These are phyloP conservation scores for Rousettus madagascariensis DNA, from an alignment of 2,797 vertebrate genomes.

Conservation along the genomic window DNA sequence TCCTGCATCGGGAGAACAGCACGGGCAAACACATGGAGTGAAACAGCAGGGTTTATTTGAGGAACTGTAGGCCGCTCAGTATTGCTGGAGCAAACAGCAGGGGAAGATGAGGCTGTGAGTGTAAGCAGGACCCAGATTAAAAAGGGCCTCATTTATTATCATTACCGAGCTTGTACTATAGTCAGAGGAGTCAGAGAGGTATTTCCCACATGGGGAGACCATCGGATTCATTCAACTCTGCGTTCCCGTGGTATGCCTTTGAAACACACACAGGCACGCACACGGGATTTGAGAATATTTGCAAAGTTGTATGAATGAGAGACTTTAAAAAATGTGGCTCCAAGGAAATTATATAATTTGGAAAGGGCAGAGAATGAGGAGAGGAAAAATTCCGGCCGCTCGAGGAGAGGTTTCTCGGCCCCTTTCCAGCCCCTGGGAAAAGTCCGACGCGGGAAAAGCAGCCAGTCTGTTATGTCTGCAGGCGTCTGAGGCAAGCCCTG, in stretches of 20 bases:
- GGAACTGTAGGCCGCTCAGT: fast-evolving
- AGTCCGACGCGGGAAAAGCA: background rate
- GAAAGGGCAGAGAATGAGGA: conserved; percentile 49
- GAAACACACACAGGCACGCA: background rate
- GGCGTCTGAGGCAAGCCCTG: background rate
- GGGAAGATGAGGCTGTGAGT: background rate
- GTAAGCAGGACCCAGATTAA: background rate
- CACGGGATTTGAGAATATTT: background rate
- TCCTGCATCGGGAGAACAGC: background rate
- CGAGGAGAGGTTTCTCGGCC: background rate
- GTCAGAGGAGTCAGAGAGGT: background rate
- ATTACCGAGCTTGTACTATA: background rate
- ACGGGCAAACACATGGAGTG: background rate
- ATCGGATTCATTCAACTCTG: background rate
- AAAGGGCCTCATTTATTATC: background rate
- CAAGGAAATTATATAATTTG: conserved; percentile 45
- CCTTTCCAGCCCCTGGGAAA: conserved; percentile 37
- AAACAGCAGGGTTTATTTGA: background rate
- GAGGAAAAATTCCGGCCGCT: conserved; percentile 38
- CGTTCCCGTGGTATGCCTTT: background rate
- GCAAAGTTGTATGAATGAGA: conserved; percentile 24
- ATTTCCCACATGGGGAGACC: background rate
- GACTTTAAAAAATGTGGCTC: conserved; percentile 11
- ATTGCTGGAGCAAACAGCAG: background rate
- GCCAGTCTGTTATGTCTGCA: conserved; percentile 56